Conservation (phyloP, 2,888 invertebrate genomes). For the Lithophane socia region DNA sequence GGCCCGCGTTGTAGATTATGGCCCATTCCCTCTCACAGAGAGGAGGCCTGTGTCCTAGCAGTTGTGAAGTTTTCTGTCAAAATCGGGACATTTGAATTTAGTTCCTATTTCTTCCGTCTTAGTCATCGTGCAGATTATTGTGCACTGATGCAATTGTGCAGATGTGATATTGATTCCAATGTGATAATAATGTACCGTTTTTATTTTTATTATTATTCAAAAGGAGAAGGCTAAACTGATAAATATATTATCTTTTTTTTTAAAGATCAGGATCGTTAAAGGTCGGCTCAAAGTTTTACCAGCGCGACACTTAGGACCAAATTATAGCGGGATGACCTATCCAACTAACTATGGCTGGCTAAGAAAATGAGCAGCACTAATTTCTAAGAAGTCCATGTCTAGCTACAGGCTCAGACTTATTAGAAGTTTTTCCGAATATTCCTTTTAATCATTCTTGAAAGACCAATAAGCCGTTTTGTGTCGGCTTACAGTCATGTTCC, state of each 20-base stretch:
- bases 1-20: not conserved
- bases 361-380: not conserved
- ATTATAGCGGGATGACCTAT: not conserved
- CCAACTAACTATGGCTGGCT: not conserved
- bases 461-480: not conserved
- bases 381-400: not conserved
- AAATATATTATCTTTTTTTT: not conserved
- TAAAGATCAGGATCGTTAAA: too few species aligned
- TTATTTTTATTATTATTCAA: not conserved
- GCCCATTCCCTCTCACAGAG: too few species aligned
- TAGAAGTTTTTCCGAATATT: not conserved
- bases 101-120: too few species aligned
- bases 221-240: too few species aligned
- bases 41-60: too few species aligned
- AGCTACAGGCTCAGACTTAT: not conserved
- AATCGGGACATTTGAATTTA: too few species aligned
- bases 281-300: not conserved
- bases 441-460: not conserved
- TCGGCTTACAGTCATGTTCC: not conserved
- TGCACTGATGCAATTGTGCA: too few species aligned
- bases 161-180: not conserved
- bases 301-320: not conserved
- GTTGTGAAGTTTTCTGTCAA: too few species aligned
- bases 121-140: conserved; percentile 3
- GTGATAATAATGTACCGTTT: not conserved